Base-by-base conservation (phyloP, 2,888 invertebrate species). In the Tryphoninae sp. region DNA sequence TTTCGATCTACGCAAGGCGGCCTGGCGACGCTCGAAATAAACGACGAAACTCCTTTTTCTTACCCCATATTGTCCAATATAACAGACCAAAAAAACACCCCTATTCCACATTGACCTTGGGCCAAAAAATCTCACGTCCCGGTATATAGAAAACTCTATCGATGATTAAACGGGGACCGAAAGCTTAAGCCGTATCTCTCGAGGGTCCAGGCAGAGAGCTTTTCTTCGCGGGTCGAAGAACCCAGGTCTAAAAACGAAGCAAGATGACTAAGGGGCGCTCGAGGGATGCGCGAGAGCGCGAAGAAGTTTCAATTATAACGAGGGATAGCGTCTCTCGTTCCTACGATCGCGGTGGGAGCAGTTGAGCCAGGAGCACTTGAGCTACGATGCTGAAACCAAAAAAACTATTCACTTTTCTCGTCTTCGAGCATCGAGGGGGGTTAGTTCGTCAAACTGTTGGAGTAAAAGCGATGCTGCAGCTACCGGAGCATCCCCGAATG, bases 301-400 rank as follows among this genome's bases (percentile, higher is more conserved):
- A 64, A 62, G 62, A 61, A 59, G 65, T 71, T 80, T 80, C 75
- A 80, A 80, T 80, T 80, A 81, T 78, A 75, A 78, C 71, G 78
- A 23, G 26, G 22, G 33, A 61, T 16, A 58, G 61, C 26, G 45
- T 75, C 65, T 61, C 45, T 58, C 33, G 13, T 51, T 3, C 45
- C 40, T 69, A 81, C 71, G 78, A 71, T 62, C 74, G 81, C 81
- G 69, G 64, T 74, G 78, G 81, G 81, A 78, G 81, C 75, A 22
- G 65, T 81, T 71, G 71, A 78, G 64, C 64, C 53, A 45, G 13
- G 53, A 33, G 6, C 33, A 33, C 33, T 33, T 6, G 33, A 33
- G 33, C 33, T 62, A 45, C 19, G 78, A 75, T 67, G 67, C 42
- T 42, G 53, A 45, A 61, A 22, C 45, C 45, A 26, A 61, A 61